phyloP scores from a whole-genome alignment of 2,797 vertebrate species.

The Chromobotia macracanthus region DNA sequence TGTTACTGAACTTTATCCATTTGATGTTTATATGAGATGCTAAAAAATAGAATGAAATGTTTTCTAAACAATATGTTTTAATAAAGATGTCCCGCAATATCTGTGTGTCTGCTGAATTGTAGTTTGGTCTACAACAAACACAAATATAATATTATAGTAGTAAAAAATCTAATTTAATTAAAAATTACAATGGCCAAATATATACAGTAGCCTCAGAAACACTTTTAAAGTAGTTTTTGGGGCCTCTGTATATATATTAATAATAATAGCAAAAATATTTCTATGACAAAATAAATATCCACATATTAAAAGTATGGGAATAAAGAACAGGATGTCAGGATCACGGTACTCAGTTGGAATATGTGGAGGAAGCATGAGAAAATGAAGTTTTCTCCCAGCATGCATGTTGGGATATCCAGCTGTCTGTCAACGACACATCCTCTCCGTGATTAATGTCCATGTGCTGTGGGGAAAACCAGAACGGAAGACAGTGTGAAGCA shows the following conservation, averaged over 20 bases:
- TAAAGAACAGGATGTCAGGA: not conserved
- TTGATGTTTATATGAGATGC: not conserved
- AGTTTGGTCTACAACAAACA: not conserved
- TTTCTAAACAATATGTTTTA: not conserved
- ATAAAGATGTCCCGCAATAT: not conserved
- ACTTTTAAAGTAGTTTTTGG: too few relatives aligned
- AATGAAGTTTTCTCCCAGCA: constrained; percentile 27
- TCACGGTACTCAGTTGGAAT: not conserved
- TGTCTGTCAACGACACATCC: constrained; percentile 56
- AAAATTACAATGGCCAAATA: not conserved
- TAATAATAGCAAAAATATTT: too few relatives aligned
- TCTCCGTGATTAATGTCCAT: constrained; percentile 67
- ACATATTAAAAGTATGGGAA: not conserved
- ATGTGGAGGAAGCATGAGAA: not conserved
- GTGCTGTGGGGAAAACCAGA: constrained; percentile 52
- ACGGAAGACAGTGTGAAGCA: constrained; percentile 38
- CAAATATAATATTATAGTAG: too few relatives aligned
- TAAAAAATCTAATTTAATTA: not conserved
- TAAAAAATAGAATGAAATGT: not conserved
- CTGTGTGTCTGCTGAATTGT: not conserved
- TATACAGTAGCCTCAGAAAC: too few relatives aligned
- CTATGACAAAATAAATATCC: too few relatives aligned
- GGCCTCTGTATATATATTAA: too few relatives aligned
- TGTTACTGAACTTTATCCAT: not conserved
- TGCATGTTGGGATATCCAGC: constrained; percentile 48